Evolutionary conservation across 2,797 vertebrate species (phyloP).

Genomic region (Taenioides sp.): DNA sequence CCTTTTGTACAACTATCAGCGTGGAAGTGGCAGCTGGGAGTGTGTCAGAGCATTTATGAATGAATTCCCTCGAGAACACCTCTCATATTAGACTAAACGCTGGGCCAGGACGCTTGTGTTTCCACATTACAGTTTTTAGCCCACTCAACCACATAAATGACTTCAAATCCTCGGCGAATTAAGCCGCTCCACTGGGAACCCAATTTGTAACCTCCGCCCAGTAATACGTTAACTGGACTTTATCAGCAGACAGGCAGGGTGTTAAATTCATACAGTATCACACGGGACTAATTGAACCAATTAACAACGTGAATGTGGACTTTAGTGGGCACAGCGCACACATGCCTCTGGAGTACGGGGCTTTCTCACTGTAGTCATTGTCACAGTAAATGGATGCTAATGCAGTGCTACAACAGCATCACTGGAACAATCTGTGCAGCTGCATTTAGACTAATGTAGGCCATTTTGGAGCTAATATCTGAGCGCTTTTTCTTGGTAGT

Average conservation of each 20-base stretch:
- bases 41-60: slow-evolving; percentile 13
- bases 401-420: slow-evolving; percentile 23
- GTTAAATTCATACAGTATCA: slow-evolving; percentile 74
- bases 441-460: slow-evolving; percentile 53
- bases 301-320: slow-evolving; percentile 73
- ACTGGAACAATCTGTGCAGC: slow-evolving; percentile 24
- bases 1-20: slow-evolving; percentile 32
- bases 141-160: slow-evolving; percentile 71
- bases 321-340: slow-evolving; percentile 54
- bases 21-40: not conserved
- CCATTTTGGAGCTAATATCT: slow-evolving; percentile 60
- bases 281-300: slow-evolving; percentile 75
- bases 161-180: slow-evolving; percentile 69
- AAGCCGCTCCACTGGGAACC: slow-evolving; percentile 61
- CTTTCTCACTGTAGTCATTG: slow-evolving; percentile 59
- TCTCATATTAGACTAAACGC: slow-evolving; percentile 37
- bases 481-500: slow-evolving; percentile 50
- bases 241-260: slow-evolving; percentile 70
- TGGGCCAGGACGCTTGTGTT: slow-evolving; percentile 49
- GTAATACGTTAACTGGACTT: slow-evolving; percentile 72
- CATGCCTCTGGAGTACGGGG: slow-evolving; percentile 55
- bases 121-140: slow-evolving; percentile 69
- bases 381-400: slow-evolving; percentile 58
- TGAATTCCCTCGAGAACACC: slow-evolving; percentile 38
- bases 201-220: slow-evolving; percentile 75